Conservation (phyloP, 2,113 vertebrate species). For the Sinosuthora webbiana region DNA sequence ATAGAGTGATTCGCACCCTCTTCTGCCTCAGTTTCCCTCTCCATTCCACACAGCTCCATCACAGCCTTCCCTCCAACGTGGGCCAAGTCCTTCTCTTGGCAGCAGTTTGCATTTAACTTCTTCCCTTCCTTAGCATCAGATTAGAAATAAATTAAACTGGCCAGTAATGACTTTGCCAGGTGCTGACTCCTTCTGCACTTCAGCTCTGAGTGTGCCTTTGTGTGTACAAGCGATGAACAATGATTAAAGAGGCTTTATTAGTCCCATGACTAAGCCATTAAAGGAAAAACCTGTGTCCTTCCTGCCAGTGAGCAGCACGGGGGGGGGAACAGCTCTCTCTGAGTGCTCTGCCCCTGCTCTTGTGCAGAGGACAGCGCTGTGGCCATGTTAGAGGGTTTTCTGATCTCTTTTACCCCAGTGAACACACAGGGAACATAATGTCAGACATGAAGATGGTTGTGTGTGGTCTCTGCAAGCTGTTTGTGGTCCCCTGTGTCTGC, state of each 20-base stretch:
- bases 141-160: slow-evolving; percentile 7
- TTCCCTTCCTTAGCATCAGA: neutral
- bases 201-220: neutral
- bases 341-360: neutral
- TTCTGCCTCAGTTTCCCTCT: neutral
- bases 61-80: fast-evolving
- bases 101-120: neutral
- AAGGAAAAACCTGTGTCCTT: slow-evolving; percentile 31
- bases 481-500: neutral
- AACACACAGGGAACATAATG: neutral
- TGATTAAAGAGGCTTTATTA: slow-evolving; percentile 50
- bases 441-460: fast-evolving
- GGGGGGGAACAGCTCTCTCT: fast-evolving
- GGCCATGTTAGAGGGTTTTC: neutral
- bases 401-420: neutral
- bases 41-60: neutral
- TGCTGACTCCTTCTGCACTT: neutral
- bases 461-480: neutral
- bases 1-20: fast-evolving
- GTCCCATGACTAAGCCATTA: slow-evolving; percentile 1
- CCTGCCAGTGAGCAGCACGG: neutral
- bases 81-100: neutral
- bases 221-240: neutral
- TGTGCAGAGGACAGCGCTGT: fast-evolving
- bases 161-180: slow-evolving; percentile 33